A percentile compares a stretch with the other conserved stretches of the same genome.
Conservation (phyloP, 2,797 vertebrate genomes). For the Muscicapa striata region DNA sequence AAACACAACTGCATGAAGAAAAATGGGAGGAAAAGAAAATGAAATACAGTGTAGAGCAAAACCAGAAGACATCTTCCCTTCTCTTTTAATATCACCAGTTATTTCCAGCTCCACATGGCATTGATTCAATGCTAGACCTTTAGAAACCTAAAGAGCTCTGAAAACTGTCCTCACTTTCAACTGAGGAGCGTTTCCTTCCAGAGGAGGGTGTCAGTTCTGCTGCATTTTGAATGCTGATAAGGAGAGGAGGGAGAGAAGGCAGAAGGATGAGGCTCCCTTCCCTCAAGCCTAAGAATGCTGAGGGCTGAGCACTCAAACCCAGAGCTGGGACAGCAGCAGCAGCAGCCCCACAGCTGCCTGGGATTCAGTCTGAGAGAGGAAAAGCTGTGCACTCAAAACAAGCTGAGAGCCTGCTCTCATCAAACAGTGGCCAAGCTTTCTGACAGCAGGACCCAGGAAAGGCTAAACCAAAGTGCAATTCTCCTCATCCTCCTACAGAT, state of each 20-base stretch:
- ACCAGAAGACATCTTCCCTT: neutral
- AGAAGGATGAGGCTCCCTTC: neutral
- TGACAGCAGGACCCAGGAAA: neutral
- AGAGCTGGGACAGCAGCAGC: neutral
- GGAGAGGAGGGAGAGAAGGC: neutral
- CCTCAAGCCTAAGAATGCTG: neutral
- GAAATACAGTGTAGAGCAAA: neutral
- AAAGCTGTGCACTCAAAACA: neutral
- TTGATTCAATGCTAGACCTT: neutral
- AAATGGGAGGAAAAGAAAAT: neutral
- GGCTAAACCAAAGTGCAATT: neutral
- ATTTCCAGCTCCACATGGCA: neutral
- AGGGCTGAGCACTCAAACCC: neutral
- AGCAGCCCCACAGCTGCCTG: neutral
- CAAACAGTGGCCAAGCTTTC: neutral
- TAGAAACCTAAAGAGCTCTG: neutral
- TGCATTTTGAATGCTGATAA: neutral
- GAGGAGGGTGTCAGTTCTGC: neutral
- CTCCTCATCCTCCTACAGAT: neutral
- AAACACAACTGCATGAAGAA: neutral
- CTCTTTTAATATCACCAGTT: neutral
- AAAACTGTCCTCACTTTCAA: neutral
- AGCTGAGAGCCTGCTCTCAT: neutral
- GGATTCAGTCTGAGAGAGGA: neutral
- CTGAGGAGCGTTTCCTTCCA: neutral